Evolutionary conservation across 2,113 vertebrate species (phyloP).

Genomic region (Toxotes jaculatrix): DNA sequence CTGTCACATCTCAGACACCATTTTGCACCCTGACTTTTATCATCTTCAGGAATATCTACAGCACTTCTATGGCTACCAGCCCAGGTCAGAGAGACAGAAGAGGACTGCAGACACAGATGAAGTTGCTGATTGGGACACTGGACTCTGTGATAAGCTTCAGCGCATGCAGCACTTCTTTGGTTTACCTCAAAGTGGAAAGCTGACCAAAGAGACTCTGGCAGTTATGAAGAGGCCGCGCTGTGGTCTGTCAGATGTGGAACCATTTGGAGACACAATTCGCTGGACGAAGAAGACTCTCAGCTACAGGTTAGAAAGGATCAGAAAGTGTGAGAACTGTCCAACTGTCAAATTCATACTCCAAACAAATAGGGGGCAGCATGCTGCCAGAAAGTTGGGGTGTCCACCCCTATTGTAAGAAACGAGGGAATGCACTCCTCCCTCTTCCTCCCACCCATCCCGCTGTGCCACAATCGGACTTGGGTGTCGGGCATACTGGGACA

Average conservation of each 20-base stretch:
- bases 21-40: background rate
- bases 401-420: too few relatives aligned
- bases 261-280: conserved; percentile 44
- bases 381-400: too few relatives aligned
- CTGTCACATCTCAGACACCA: background rate
- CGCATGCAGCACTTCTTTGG: conserved; percentile 78
- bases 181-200: conserved; percentile 67
- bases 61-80: conserved; percentile 67
- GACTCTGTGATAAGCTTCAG: conserved; percentile 50
- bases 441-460: too few relatives aligned
- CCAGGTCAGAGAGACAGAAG: conserved; percentile 39
- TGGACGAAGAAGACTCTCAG: conserved; percentile 72
- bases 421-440: too few relatives aligned
- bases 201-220: conserved; percentile 64
- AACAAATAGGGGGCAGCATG: too few relatives aligned
- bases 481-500: too few relatives aligned
- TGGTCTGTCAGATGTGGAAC: conserved; percentile 78
- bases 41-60: conserved; percentile 68
- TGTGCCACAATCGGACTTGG: too few relatives aligned
- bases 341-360: too few relatives aligned
- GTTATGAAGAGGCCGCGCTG: conserved; percentile 76
- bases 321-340: too few relatives aligned
- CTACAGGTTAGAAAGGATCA: conserved; percentile 68
- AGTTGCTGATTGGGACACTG: background rate
- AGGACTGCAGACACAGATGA: conserved; percentile 10